Base-by-base conservation (phyloP, 2,888 invertebrate species). In the Leptopilina drosophilae region DNA sequence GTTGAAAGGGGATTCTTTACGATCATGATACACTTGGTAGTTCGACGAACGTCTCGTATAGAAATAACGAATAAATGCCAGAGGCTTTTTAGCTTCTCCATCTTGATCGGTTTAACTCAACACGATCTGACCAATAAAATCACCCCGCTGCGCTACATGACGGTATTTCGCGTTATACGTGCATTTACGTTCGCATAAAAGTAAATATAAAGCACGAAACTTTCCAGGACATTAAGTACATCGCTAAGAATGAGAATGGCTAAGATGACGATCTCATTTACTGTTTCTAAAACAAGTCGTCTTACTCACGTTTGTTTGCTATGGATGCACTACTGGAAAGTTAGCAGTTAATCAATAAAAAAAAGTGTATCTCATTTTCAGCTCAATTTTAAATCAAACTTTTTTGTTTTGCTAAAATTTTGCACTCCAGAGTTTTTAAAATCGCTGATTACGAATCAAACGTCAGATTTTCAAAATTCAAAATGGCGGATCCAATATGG, bases 61-160 rank as follows among this genome's bases (percentile, higher is more conserved):
- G 65, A 80, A 86, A 87, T 88, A 87, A 87, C 85, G 88, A 90
- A 87, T 87, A 87, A 88, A 87, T 85, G 88, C 85, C 84, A 86
- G 87, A 87, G 87, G 85, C 89, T 90, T 89, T 89, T 89, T 89
- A 89, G 87, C 88, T 88, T 89, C 87, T 88, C 87, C 89, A 90
- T 90, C 88, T 89, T 90, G 90, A 90, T 90, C 90, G 90, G 86
- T 90, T 90, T 88, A 88, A 87, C 88, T 88, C 84, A 84, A 82
- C 85, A 85, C 87, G 89, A 90, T 88, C 85, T 85, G 78, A 85
- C 86, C 88, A 89, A 90, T 90, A 89, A 90, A 90, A 89, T 89
- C 88, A 85, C 84, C 84, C 83, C 84, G 80, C 42, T 42, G 75
- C 69, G 14, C 33, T 53, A 67, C 69, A 7, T 64, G 64, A 42